A percentile compares a stretch with the other conserved stretches of the same genome.
Conservation (phyloP, 2,888 invertebrate species). For the Tenthredo livida region DNA sequence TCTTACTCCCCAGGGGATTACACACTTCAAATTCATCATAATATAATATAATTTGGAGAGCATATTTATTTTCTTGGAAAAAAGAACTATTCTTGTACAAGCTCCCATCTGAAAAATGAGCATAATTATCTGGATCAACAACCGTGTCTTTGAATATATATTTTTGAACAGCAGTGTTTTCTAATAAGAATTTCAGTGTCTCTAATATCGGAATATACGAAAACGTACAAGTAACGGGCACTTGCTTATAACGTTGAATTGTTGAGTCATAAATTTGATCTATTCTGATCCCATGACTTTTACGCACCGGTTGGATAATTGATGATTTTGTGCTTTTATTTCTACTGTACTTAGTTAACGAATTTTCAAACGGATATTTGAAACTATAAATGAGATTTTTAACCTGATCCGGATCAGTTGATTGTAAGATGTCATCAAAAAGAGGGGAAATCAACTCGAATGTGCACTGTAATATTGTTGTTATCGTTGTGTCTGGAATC, state of each 20-base stretch:
- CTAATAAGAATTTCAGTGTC: slow-evolving; percentile 50
- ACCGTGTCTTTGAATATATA: neutral
- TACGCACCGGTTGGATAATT: slow-evolving; percentile 49
- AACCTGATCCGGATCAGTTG: neutral
- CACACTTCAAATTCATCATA: slow-evolving; percentile 59
- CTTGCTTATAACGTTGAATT: slow-evolving; percentile 46
- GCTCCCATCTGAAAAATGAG: slow-evolving; percentile 56
- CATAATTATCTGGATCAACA: slow-evolving; percentile 42
- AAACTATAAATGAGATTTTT: neutral
- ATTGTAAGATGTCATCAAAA: neutral
- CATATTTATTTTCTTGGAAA: slow-evolving; percentile 54
- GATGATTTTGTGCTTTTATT: neutral
- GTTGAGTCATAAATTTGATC: slow-evolving; percentile 52
- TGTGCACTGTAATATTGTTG: neutral
- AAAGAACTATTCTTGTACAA: slow-evolving; percentile 56
- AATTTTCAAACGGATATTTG: neutral
- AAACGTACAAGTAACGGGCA: slow-evolving; percentile 54
- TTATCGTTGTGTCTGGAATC: neutral
- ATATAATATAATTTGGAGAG: slow-evolving; percentile 56
- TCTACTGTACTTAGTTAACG: slow-evolving; percentile 27
- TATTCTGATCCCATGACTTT: slow-evolving; percentile 52
- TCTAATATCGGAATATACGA: slow-evolving; percentile 56
- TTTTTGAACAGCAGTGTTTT: slow-evolving; percentile 8
- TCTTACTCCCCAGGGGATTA: slow-evolving; percentile 52
- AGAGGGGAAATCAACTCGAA: neutral